Evolutionary conservation across 2,113 vertebrate species (phyloP).

Genomic region (Lasiurus cinereus): DNA sequence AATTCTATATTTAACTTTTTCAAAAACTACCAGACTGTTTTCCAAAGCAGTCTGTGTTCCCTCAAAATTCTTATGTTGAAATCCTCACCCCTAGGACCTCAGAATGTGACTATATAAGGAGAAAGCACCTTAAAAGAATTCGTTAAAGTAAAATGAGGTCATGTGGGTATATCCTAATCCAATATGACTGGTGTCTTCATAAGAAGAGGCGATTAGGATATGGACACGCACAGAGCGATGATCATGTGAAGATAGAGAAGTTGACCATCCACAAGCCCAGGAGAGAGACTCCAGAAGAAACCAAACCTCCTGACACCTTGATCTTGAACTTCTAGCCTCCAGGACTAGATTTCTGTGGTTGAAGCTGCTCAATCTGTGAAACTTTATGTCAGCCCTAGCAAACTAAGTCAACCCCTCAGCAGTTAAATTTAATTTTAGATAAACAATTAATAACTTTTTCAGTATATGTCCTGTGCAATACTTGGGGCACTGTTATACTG

Average conservation of each 20-base stretch:
- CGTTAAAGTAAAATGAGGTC: background rate
- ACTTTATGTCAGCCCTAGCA: background rate
- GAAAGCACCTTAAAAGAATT: background rate
- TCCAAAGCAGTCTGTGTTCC: background rate
- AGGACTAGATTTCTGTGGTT: background rate
- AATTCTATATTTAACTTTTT: background rate
- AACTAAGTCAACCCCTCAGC: background rate
- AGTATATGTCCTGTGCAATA: background rate
- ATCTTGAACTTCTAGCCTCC: background rate
- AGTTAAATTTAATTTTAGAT: conserved; percentile 27
- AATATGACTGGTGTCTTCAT: background rate
- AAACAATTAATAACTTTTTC: background rate
- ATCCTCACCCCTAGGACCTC: background rate
- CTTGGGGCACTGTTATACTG: background rate
- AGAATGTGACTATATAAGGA: background rate
- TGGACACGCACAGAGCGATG: background rate
- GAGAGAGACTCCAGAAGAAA: background rate
- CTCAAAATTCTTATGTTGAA: background rate
- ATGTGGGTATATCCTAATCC: background rate
- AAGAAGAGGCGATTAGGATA: background rate
- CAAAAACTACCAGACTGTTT: background rate
- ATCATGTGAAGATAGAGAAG: too few relatives aligned
- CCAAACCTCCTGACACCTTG: background rate
- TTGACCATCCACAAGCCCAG: background rate
- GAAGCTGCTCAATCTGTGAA: background rate